Base-by-base conservation (phyloP, 2,888 invertebrate genomes). In the Tenodera sinensis region DNA sequence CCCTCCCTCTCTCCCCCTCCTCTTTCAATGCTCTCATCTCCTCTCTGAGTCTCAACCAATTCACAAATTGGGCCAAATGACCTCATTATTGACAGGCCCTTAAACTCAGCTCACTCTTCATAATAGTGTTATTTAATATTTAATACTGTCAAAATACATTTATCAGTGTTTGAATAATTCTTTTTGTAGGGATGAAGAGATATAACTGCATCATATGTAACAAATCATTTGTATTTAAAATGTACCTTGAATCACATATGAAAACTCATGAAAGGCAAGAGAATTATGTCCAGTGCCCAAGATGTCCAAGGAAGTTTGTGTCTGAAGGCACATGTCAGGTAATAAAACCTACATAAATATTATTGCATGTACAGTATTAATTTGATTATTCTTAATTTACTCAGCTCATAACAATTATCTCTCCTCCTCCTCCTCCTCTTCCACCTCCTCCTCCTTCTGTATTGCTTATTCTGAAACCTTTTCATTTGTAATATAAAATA, bases 301-400 rank as follows among this genome's bases (percentile, higher is more conserved):
- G 89, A 83, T 91, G 91, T 71, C 90, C 91, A 3, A 82, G 91
- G n/a, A 91, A 89, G 89, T 91, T 91, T 89, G 88, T 88, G 9
- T 89, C 91, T 1, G 84, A 89, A 28, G 88, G 89, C 42, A 91
- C 91, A 20, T 84, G 91, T 20, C 89, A 91, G 89, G 91, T 91
- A 82, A 82, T 15, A 54, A 54, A 47, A 3, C 12, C 54, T 20
- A 54, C 2, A 54, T 54, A 34, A 34, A 88, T 81, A 27, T 83
- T 30, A 28, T 34, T 82, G 81, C 34, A 27, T 83, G 25, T 83
- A 25, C 6, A 83, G 83, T n/a, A 28, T 28, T 83, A 83, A 28
- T 12, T 83, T 83, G 83, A n/a, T 83, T 25, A 83, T 34, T 34
- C 34, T 34, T 8, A 34, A 34, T 34, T 34, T 34, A 34, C 34